Evolutionary conservation across 2,113 vertebrate genomes (phyloP).

Genomic region (Xenopus borealis): DNA sequence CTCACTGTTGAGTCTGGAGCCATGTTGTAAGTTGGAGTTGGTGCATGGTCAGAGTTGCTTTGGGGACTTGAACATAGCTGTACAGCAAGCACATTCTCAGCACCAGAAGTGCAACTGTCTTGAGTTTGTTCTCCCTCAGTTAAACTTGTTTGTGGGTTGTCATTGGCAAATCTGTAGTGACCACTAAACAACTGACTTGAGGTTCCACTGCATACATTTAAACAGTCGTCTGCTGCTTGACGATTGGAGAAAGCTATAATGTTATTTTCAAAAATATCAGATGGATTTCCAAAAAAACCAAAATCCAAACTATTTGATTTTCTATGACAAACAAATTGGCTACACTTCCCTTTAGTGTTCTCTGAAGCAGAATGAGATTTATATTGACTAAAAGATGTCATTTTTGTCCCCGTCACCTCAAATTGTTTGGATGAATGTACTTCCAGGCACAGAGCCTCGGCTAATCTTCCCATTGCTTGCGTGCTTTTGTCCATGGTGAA

Average conservation of each 20-base stretch:
- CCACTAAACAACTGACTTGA: no score
- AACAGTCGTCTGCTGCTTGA: no score
- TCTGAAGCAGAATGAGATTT: no score
- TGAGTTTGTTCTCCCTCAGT: no score
- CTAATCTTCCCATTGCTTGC: conserved; percentile 55
- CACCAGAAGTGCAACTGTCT: not conserved
- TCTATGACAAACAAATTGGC: conserved; percentile 48
- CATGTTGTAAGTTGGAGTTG: conserved; percentile 54
- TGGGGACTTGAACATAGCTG: conserved; percentile 38
- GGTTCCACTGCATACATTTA: no score
- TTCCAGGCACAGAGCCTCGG: conserved; percentile 67
- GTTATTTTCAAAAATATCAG: conserved; percentile 46
- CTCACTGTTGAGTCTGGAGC: conserved; percentile 45
- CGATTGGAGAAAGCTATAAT: no score
- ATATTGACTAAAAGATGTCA: no score
- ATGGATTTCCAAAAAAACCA: conserved; percentile 54
- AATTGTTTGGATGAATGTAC: conserved; percentile 48
- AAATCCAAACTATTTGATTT: conserved; percentile 71
- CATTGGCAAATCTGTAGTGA: conserved; percentile 6
- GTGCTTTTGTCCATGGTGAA: conserved; percentile 51
- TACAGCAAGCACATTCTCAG: not conserved
- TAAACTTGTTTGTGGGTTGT: not conserved
- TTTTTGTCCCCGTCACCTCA: no score
- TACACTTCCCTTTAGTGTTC: no score
- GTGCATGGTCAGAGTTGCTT: conserved; percentile 46